A percentile compares a stretch with the other conserved stretches of the same genome.
Evolutionary conservation across 1,140 invertebrate genomes (phyloP).

Genomic region (Oncopodura yosiiana): DNA sequence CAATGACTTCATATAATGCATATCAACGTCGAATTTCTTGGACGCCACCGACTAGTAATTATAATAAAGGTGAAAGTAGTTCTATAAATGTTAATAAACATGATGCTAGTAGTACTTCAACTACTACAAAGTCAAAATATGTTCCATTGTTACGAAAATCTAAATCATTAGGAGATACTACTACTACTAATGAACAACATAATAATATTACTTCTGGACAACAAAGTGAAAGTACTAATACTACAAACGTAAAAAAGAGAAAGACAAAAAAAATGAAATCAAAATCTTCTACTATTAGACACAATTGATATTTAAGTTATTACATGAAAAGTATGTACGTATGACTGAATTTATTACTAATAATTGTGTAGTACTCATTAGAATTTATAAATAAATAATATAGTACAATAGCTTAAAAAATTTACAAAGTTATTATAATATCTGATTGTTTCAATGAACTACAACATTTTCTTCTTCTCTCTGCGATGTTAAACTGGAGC

Average conservation of each 20-base stretch:
- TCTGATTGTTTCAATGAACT: too few relatives aligned
- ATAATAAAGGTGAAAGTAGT: background rate
- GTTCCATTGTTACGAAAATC: slow-evolving; percentile 18
- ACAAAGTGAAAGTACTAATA: background rate
- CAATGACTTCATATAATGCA: too few relatives aligned
- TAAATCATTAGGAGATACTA: slow-evolving; percentile 15
- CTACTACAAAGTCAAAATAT: background rate
- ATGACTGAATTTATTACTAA: too few relatives aligned
- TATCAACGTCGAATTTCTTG: background rate
- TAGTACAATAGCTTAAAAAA: too few relatives aligned
- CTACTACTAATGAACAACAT: background rate
- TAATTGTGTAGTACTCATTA: too few relatives aligned
- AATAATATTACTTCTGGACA: background rate
- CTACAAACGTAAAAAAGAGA: background rate
- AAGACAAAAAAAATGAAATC: slow-evolving; percentile 6
- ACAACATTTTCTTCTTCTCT: too few relatives aligned
- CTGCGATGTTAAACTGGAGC: too few relatives aligned
- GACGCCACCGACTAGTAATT: background rate
- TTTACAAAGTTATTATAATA: too few relatives aligned
- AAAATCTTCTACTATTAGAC: too few relatives aligned
- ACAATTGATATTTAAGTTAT: too few relatives aligned
- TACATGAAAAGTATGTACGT: too few relatives aligned
- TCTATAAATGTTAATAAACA: background rate
- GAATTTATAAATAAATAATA: too few relatives aligned
- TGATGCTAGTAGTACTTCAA: background rate